Evolutionary conservation across 2,797 vertebrate genomes (phyloP).

Genomic region (Acrocephalus scirpaceus): DNA sequence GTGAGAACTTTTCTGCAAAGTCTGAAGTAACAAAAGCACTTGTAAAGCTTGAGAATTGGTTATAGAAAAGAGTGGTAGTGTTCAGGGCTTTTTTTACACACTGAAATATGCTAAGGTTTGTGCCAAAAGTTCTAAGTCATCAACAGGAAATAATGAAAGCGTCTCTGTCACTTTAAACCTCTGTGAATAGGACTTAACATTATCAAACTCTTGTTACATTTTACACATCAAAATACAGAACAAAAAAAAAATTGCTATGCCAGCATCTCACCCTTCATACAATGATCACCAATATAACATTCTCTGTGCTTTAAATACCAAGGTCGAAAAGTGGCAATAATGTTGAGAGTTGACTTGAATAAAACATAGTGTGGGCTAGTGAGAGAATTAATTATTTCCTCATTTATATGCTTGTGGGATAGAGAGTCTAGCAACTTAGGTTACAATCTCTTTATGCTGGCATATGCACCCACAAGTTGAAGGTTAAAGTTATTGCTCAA

Average conservation of each 20-base stretch:
- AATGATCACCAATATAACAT: not conserved
- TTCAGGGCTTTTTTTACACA: not conserved
- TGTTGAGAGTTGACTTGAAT: slow-evolving; percentile 3
- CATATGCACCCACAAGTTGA: not conserved
- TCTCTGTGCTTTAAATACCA: not conserved
- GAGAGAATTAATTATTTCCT: slow-evolving; percentile 18
- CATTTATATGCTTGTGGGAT: not conserved
- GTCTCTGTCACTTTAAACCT: not conserved
- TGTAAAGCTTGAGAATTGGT: not conserved
- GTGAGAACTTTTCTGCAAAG: not conserved
- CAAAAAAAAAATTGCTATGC: not conserved
- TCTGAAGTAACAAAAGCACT: not conserved
- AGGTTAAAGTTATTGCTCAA: not conserved
- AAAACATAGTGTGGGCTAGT: not conserved
- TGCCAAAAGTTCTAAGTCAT: not conserved
- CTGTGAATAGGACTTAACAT: not conserved
- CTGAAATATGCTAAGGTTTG: not conserved
- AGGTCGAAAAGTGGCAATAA: not conserved
- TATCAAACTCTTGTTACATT: not conserved
- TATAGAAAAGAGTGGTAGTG: not conserved
- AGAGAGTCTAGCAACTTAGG: not conserved
- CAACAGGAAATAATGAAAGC: not conserved
- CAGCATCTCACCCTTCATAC: not conserved
- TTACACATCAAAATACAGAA: not conserved
- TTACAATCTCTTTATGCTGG: not conserved